Evolutionary conservation across 2,888 invertebrate species (phyloP), one percentile per base, ranked within the genome.

Genomic region (Coremacera marginata): DNA sequence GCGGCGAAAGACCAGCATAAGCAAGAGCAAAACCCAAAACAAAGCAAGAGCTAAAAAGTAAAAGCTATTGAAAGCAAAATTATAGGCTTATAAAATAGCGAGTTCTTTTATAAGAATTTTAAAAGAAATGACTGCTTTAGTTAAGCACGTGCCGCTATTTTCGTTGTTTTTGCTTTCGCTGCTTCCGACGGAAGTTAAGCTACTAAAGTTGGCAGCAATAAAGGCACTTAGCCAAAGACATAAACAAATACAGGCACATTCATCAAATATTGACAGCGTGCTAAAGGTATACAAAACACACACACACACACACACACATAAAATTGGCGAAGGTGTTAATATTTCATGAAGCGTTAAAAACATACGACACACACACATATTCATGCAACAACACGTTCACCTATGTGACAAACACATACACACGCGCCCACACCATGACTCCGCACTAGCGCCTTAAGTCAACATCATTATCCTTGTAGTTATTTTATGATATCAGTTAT

Each of bases 221-320:
- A 37, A 44, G 44, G 11, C 44, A 44, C 44, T 44, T 44, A 11
- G 44, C 44, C 44, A 44, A 44, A 14, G 44, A 14, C 2, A 44
- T 44, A 44, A 44, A 44, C 14, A 44, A 44, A 44, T 44, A 19
- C 8, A 25, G 57, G 25, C 25, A 60, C 57, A 22, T 60, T 60
- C 57, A 60, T 60, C 57, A 60, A 60, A 60, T 60, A 60, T 60
- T 60, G 49, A 68, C 51, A 51, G 51, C 52, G 25, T 49, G 51
- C 51, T 22, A 14, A n/a, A 31, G 7, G 34, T 25, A 16, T 14
- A 62, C 31, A 31, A 22, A 14, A 16, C 31, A 63, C 34, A 63
- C 44, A 44, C 63, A 31, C 37, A 34, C 31, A 63, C 37, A 37
- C 37, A 63, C 37, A 16, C 60, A 4, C 60, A 60, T 25, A 25